A percentile compares a stretch with the other conserved stretches of the same genome.
Conservation (phyloP, 2,113 vertebrate genomes). For the Ceuthmochares aereus region DNA sequence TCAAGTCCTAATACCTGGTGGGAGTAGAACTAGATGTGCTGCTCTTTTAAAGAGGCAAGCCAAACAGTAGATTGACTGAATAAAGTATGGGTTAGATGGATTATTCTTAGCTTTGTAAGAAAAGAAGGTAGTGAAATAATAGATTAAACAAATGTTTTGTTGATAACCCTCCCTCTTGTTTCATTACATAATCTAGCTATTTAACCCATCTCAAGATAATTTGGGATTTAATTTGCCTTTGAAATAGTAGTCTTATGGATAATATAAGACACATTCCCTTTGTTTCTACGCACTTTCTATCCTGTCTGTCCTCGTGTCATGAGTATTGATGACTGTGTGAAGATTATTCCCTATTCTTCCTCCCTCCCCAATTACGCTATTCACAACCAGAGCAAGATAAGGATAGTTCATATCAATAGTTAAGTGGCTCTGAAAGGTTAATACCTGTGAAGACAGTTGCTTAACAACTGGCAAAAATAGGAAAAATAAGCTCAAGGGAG, state of each 20-base stretch:
- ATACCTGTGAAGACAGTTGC: neutral
- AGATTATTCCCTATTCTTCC: neutral
- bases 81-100: neutral
- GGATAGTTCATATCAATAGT: neutral
- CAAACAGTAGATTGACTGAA: neutral
- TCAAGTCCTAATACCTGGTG: neutral
- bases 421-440: neutral
- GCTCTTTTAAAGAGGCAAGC: neutral
- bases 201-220: neutral
- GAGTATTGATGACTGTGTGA: neutral
- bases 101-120: neutral
- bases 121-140: neutral
- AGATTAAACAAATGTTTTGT: neutral
- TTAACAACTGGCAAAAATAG: neutral
- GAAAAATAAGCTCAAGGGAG: neutral
- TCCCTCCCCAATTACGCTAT: rapidly evolving
- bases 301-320: neutral
- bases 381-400: neutral
- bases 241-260: neutral
- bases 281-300: neutral
- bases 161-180: neutral
- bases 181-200: neutral
- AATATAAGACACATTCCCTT: neutral
- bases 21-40: neutral
- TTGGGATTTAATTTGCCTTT: neutral